These are phyloP conservation scores for Rhynchonycteris naso DNA, from an alignment of 2,797 vertebrate genomes.

Conservation along the genomic window DNA sequence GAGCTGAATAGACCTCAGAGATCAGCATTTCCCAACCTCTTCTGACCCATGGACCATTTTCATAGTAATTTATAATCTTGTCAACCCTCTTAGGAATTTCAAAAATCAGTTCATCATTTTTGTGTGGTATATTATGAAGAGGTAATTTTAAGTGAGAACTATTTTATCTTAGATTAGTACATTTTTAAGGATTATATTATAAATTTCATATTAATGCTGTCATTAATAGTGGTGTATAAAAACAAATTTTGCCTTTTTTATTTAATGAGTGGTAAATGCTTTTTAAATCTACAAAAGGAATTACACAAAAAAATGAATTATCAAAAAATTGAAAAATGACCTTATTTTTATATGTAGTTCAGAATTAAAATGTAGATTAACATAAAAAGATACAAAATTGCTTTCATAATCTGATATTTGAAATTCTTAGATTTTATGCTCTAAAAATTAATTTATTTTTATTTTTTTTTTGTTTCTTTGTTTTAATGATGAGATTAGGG, in stretches of 20 bases:
- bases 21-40: constrained; percentile 63
- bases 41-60: constrained; percentile 68
- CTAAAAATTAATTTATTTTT: background rate
- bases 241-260: constrained; percentile 55
- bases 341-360: constrained; percentile 59
- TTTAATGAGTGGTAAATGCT: constrained; percentile 47
- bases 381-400: constrained; percentile 34
- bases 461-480: constrained; percentile 25
- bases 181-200: constrained; percentile 47
- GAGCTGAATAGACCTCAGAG: constrained; percentile 62
- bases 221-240: constrained; percentile 41
- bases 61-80: constrained; percentile 70
- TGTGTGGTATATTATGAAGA: constrained; percentile 67
- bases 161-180: constrained; percentile 64
- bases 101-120: constrained; percentile 74
- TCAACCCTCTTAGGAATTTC: constrained; percentile 69
- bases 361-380: constrained; percentile 48
- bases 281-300: constrained; percentile 44
- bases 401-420: constrained; percentile 32
- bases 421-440: constrained; percentile 57
- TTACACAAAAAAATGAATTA: constrained; percentile 53
- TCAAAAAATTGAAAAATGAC: constrained; percentile 52
- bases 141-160: constrained; percentile 64
- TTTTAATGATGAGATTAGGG: constrained; percentile 32
- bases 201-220: constrained; percentile 44